Evolutionary conservation across 1,140 invertebrate species (phyloP).

Genomic region (Ceratosolen fusciceps): DNA sequence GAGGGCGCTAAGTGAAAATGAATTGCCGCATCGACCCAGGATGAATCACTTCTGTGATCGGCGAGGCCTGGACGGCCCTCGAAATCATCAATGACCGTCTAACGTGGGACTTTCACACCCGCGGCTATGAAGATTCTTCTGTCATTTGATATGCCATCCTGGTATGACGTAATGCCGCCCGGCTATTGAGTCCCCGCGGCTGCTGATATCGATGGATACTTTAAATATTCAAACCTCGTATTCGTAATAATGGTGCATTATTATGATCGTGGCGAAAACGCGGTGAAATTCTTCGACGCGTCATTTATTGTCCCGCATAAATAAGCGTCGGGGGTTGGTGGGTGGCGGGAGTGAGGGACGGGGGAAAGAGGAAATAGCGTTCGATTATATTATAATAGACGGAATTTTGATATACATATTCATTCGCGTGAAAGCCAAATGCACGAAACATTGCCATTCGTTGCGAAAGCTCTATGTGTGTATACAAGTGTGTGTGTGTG

Average conservation of each 20-base stretch:
- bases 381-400: neutral
- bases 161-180: neutral
- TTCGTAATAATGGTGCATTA: neutral
- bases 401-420: slow-evolving; percentile 18
- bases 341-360: too few relatives aligned
- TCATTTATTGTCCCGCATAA: slow-evolving; percentile 13
- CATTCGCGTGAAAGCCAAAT: neutral
- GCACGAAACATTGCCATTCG: neutral
- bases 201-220: neutral
- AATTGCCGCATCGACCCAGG: neutral
- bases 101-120: slow-evolving; percentile 4
- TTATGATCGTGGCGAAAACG: neutral
- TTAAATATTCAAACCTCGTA: neutral
- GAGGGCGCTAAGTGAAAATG: neutral
- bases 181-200: neutral
- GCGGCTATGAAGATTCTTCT: neutral
- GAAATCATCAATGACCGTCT: neutral
- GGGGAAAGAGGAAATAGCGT: neutral
- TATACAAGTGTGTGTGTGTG: too few relatives aligned
- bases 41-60: slow-evolving; percentile 19
- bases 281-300: neutral
- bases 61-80: neutral
- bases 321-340: neutral
- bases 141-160: neutral
- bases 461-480: neutral